Conservation (phyloP, 2,113 vertebrate species). For the Daboia siamensis region DNA sequence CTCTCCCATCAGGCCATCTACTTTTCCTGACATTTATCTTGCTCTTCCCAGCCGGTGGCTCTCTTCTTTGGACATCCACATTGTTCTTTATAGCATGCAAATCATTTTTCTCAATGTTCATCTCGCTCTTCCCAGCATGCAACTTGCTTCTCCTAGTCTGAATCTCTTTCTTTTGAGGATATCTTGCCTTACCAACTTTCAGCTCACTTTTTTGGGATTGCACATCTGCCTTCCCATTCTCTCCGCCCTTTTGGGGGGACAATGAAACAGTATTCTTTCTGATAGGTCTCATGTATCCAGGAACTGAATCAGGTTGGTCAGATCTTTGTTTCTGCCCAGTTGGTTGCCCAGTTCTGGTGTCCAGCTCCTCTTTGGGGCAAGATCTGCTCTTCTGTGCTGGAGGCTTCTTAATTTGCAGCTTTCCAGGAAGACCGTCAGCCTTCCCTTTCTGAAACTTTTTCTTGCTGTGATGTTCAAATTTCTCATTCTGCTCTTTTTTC, state of each 20-base stretch:
- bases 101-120: not conserved
- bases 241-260: not conserved
- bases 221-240: not conserved
- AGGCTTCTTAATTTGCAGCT: not conserved
- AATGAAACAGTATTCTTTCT: not conserved
- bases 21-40: not conserved
- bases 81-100: not conserved
- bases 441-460: not conserved
- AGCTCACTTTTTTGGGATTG: not conserved
- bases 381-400: not conserved
- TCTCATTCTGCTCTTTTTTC: not conserved
- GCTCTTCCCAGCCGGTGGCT: not conserved
- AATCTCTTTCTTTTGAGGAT: not conserved
- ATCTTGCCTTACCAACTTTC: not conserved
- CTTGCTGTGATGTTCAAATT: not conserved
- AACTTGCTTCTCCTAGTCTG: not conserved
- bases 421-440: not conserved
- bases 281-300: not conserved
- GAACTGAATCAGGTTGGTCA: not conserved
- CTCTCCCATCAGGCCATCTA: not conserved
- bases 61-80: not conserved
- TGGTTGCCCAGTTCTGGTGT: not conserved
- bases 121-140: not conserved
- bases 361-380: not conserved
- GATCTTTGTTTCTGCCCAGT: not conserved